A percentile compares a stretch with the other conserved stretches of the same genome.
These are phyloP conservation scores for Coleophora deauratella DNA, from an alignment of 2,888 invertebrate species.

Conservation along the genomic window DNA sequence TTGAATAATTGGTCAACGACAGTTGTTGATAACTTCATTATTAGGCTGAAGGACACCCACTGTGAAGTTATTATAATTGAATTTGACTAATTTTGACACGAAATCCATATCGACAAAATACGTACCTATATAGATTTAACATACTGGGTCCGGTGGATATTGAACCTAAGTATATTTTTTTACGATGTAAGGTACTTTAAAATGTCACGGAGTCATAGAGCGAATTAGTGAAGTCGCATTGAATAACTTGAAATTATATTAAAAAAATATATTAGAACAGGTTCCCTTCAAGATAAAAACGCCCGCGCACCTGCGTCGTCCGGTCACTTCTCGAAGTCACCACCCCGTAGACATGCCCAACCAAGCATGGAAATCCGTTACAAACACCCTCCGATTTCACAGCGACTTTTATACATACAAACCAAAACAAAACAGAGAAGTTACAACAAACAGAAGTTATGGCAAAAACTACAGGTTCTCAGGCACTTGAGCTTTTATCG, in stretches of 20 bases:
- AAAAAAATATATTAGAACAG: no score
- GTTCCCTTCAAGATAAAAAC: no score
- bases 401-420: background rate
- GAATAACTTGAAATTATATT: no score
- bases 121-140: no score
- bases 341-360: conserved; percentile 44
- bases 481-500: conserved; percentile 16
- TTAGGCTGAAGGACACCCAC: conserved; percentile 32
- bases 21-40: conserved; percentile 33
- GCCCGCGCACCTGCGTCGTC: conserved; percentile 40
- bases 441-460: conserved; percentile 1
- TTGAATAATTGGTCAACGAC: conserved; percentile 25
- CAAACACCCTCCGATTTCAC: conserved; percentile 13
- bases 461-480: conserved; percentile 8
- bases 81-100: conserved; percentile 15
- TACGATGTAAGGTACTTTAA: no score
- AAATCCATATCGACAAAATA: background rate
- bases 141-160: no score
- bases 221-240: no score
- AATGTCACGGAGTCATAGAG: no score
- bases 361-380: conserved; percentile 66
- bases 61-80: conserved; percentile 34
- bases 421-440: background rate
- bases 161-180: no score
- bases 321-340: conserved; percentile 32